These are phyloP conservation scores for Elanoides forficatus DNA, from an alignment of 2,113 vertebrate genomes.

Conservation along the genomic window DNA sequence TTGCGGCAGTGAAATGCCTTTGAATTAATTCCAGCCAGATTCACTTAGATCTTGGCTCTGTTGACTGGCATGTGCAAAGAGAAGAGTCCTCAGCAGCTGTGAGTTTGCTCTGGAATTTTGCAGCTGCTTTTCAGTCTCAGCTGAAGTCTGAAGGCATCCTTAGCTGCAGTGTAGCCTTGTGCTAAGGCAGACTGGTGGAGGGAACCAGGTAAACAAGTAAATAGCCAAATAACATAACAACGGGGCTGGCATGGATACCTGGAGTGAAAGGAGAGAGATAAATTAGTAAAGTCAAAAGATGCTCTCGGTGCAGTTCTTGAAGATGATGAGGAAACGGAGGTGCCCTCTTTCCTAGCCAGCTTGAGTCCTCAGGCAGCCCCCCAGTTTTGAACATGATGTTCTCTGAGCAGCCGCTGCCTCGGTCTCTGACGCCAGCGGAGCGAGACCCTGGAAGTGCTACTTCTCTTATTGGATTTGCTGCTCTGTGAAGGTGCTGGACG, in stretches of 20 bases:
- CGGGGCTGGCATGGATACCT: no score
- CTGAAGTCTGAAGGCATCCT: neutral
- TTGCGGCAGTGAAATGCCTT: neutral
- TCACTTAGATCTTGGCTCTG: neutral
- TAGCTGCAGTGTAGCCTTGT: neutral
- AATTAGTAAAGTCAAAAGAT: neutral
- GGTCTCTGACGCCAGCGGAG: neutral
- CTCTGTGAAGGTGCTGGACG: neutral
- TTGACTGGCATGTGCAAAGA: neutral
- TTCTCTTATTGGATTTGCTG: neutral
- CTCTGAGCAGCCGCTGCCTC: neutral
- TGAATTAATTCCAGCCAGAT: neutral
- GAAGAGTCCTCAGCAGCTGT: neutral
- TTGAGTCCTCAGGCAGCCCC: neutral
- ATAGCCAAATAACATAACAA: neutral
- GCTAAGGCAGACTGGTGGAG: neutral
- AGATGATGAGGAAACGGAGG: neutral
- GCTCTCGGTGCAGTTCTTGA: neutral
- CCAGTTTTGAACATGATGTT: accelerated
- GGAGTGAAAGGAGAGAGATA: neutral
- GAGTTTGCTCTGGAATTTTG: neutral
- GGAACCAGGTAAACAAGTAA: neutral
- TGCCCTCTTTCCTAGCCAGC: neutral
- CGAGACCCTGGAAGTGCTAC: neutral
- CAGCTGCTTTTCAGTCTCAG: neutral